phyloP scores from a whole-genome alignment of 2,797 vertebrate species.

The Crossoptilon crossoptilon region DNA sequence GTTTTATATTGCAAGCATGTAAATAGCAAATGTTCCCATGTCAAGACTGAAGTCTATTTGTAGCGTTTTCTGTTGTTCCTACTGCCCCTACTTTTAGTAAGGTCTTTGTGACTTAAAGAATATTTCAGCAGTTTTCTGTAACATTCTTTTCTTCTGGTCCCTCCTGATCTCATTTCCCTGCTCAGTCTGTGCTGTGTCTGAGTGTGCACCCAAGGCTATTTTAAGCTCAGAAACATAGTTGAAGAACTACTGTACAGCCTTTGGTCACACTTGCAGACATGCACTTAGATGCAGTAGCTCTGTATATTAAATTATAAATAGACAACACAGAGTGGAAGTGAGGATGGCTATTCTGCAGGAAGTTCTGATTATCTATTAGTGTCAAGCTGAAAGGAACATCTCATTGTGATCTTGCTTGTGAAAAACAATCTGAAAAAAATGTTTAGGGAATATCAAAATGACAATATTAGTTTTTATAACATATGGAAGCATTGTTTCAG shows the following conservation, averaged over 20 bases:
- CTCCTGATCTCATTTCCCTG: background rate
- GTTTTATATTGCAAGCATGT: background rate
- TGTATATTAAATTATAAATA: background rate
- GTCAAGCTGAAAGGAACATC: background rate
- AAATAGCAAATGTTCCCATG: background rate
- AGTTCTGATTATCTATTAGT: background rate
- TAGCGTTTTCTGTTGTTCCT: background rate
- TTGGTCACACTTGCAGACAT: background rate
- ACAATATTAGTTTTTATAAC: background rate
- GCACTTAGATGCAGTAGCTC: background rate
- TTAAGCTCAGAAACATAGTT: background rate
- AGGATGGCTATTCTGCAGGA: background rate
- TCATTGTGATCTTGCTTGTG: background rate
- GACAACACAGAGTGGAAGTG: background rate
- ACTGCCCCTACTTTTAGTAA: background rate
- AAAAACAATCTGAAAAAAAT: background rate
- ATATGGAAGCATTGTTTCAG: background rate
- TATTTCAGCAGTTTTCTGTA: background rate
- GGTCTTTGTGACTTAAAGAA: background rate
- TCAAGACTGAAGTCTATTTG: constrained; percentile 23
- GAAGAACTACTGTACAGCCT: background rate
- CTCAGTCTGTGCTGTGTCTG: background rate
- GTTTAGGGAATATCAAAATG: background rate
- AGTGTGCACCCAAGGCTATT: background rate
- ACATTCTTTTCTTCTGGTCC: background rate